Conservation (phyloP, 35 echinoderm and acorn worm genomes). For the Apostichopus californicus region DNA sequence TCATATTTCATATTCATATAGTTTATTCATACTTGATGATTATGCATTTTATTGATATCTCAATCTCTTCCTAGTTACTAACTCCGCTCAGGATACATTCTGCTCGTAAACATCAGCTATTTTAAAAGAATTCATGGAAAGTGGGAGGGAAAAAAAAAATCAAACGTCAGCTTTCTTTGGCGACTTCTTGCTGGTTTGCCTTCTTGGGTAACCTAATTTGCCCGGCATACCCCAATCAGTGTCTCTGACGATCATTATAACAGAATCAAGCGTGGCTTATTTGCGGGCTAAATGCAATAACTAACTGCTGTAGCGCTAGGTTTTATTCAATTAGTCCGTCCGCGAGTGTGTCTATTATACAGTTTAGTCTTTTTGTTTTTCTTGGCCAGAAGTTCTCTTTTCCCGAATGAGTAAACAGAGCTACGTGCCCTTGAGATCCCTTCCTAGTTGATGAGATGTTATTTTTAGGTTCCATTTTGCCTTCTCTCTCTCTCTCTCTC, state of each 20-base stretch:
- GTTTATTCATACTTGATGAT: too few relatives aligned
- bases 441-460: neutral
- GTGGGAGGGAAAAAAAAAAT: too few relatives aligned
- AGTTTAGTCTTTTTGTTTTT: neutral
- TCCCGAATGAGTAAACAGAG: neutral
- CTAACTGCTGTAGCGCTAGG: constrained; percentile 16
- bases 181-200: constrained; percentile 9
- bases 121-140: too few relatives aligned
- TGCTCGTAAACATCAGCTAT: too few relatives aligned
- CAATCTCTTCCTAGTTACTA: too few relatives aligned
- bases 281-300: constrained; percentile 36
- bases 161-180: neutral
- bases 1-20: too few relatives aligned
- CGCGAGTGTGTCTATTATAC: constrained; percentile 13
- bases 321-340: constrained; percentile 37
- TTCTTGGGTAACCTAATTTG: constrained; percentile 27
- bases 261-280: constrained; percentile 45
- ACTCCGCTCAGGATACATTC: too few relatives aligned
- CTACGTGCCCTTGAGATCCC: neutral
- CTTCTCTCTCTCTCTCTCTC: neutral
- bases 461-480: neutral
- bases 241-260: constrained; percentile 38
- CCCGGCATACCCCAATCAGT: neutral
- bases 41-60: too few relatives aligned
- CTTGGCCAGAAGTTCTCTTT: neutral